phyloP scores from a whole-genome alignment of 2,888 invertebrate species.

The Microplitis deprimator region DNA sequence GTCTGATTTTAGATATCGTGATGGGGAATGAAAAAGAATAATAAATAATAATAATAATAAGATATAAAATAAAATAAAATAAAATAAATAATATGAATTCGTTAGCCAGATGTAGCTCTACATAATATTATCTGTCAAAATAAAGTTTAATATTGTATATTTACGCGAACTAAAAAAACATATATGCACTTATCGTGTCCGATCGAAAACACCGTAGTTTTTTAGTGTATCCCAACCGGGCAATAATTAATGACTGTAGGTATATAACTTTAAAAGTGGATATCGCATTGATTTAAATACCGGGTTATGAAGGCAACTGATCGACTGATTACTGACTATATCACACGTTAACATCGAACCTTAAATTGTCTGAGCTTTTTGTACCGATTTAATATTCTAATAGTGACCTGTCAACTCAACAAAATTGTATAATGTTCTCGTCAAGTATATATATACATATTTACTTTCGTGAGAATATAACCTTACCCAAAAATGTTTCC shows the following conservation, averaged over 20 bases:
- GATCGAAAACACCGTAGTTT: constrained; percentile 11
- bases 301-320: constrained; percentile 54
- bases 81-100: not conserved
- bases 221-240: not conserved
- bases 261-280: constrained; percentile 4
- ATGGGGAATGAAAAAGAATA: constrained; percentile 3
- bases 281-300: constrained; percentile 57
- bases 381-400: constrained; percentile 63
- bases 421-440: constrained; percentile 40
- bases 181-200: constrained; percentile 38
- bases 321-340: constrained; percentile 49
- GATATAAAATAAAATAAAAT: not conserved
- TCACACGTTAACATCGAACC: constrained; percentile 37
- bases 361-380: constrained; percentile 29
- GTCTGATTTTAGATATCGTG: constrained; percentile 34
- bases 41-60: not conserved
- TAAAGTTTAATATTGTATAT: not conserved
- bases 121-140: constrained; percentile 2
- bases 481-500: not conserved
- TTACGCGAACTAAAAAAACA: constrained; percentile 20
- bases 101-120: not conserved
- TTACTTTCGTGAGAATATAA: constrained; percentile 8
- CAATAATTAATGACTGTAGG: constrained; percentile 35
- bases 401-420: constrained; percentile 61
- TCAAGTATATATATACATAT: constrained; percentile 47